A percentile compares a stretch with the other conserved stretches of the same genome.
phyloP scores from a whole-genome alignment of 2,797 vertebrate genomes.

The Falco berigora region DNA sequence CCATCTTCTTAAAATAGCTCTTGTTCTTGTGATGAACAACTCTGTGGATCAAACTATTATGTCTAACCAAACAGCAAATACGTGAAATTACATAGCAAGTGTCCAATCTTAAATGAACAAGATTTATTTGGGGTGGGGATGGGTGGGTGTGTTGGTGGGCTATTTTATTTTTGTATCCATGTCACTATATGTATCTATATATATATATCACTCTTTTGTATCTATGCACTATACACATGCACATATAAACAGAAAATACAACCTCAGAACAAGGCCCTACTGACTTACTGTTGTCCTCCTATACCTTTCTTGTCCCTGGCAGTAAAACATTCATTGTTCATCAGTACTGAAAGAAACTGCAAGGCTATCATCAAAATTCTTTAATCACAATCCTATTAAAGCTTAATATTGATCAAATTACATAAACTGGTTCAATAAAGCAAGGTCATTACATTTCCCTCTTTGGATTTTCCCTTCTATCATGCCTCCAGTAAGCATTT shows the following conservation, averaged over 20 bases:
- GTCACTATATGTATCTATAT: neutral
- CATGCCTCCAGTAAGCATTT: neutral
- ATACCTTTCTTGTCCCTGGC: neutral
- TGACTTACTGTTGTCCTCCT: neutral
- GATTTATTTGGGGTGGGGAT: neutral
- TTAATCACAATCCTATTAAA: conserved; percentile 37
- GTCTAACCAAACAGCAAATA: neutral
- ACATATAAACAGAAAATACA: neutral
- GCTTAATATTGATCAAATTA: conserved; percentile 54
- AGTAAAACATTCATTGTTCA: neutral
- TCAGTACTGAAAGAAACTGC: conserved; percentile 7
- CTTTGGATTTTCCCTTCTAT: neutral
- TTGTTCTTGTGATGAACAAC: no score
- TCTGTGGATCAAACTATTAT: neutral
- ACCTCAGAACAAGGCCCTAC: neutral
- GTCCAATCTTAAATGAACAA: neutral
- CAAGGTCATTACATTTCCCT: conserved; percentile 35
- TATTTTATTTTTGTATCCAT: neutral
- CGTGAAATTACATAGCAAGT: neutral
- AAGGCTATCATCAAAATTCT: conserved; percentile 33
- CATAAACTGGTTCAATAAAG: conserved; percentile 51
- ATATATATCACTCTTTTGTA: neutral
- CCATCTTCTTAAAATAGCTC: no score
- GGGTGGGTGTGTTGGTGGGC: neutral
- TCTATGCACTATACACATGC: neutral